Percentiles rank a stretch among this genome's conserved stretches.
Conservation (phyloP, 1,140 invertebrate species). For the Neodiprion fabricii region DNA sequence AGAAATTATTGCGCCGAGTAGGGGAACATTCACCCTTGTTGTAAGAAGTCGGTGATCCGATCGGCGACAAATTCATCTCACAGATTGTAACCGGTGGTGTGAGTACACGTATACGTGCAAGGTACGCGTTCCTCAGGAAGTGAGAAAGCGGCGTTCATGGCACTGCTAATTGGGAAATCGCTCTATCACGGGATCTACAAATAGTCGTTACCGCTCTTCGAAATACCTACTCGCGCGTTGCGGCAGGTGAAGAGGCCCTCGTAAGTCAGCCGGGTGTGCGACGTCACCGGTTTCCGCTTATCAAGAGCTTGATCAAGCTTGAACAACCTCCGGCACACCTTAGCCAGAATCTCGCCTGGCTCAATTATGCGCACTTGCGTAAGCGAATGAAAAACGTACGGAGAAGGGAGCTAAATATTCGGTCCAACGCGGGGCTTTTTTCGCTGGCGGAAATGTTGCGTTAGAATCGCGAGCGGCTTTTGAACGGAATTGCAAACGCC, state of each 20-base stretch:
- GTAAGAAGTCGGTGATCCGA: no score
- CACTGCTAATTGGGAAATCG: conserved; percentile 4
- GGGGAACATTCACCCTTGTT: no score
- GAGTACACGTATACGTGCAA: no score
- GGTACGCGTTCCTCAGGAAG: no score
- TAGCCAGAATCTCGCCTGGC: conserved; percentile 16
- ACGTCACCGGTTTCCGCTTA: background rate
- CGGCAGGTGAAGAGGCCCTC: background rate
- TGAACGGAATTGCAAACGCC: background rate
- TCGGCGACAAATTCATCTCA: no score
- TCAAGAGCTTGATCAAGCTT: conserved; percentile 44
- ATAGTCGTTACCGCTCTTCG: background rate
- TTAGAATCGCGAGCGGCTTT: no score
- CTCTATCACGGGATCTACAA: conserved; percentile 4
- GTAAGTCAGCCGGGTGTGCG: background rate
- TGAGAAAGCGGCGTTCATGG: background rate
- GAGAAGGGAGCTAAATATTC: no score
- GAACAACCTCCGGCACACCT: conserved; percentile 42
- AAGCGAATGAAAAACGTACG: no score
- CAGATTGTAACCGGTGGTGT: no score
- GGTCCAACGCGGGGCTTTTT: no score
- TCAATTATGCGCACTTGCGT: background rate
- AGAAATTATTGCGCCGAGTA: no score
- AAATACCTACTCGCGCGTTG: background rate
- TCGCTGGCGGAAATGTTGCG: no score